Evolutionary conservation across 2,888 invertebrate genomes (phyloP).

Genomic region (Sinohyriopsis cumingii): DNA sequence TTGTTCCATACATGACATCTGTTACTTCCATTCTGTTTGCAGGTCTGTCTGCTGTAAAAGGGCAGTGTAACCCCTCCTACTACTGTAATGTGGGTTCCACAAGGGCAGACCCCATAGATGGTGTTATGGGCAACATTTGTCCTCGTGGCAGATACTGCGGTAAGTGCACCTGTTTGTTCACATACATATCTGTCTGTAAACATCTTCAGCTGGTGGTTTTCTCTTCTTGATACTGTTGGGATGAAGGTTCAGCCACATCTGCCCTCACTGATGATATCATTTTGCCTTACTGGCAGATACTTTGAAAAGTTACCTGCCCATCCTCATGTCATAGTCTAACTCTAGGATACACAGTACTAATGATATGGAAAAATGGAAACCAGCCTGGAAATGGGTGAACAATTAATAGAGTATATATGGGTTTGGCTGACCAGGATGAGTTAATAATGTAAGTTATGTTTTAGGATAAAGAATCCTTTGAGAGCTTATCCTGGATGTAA

Average conservation of each 20-base stretch:
- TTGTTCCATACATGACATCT: neutral
- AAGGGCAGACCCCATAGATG: constrained; percentile 64
- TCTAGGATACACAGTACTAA: no score
- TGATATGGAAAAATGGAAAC: no score
- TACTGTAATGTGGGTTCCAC: constrained; percentile 60
- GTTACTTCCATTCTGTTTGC: constrained; percentile 6
- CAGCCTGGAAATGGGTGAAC: no score
- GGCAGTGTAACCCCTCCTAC: constrained; percentile 59
- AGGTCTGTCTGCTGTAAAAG: constrained; percentile 59
- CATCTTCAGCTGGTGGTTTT: no score
- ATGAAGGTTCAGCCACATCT: neutral
- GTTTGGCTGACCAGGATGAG: no score
- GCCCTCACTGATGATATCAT: neutral
- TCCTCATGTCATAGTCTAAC: neutral
- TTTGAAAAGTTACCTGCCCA: neutral
- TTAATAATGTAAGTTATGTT: no score
- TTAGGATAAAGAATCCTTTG: no score
- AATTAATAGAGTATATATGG: no score
- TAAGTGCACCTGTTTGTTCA: constrained; percentile 28
- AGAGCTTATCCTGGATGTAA: no score
- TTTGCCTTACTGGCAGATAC: neutral
- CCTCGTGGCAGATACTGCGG: constrained; percentile 67
- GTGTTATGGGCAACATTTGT: constrained; percentile 64
- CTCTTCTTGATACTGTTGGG: no score
- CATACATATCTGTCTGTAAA: no score